Percentiles rank a stretch among this genome's conserved stretches.
phyloP scores from a whole-genome alignment of 2,113 vertebrate genomes.

The Piliocolobus tephrosceles region DNA sequence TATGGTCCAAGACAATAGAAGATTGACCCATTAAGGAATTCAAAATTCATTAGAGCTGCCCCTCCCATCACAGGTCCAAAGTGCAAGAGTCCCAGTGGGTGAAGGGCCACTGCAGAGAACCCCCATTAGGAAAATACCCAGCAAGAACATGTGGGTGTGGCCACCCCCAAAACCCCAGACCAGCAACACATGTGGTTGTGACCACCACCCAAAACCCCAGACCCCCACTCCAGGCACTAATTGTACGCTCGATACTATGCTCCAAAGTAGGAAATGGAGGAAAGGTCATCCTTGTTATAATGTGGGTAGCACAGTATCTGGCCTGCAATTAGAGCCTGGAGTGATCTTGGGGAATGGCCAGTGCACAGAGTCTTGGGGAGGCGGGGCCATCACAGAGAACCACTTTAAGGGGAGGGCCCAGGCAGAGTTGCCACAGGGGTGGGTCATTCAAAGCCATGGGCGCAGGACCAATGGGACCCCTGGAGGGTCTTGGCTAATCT shows the following conservation, averaged over 20 bases:
- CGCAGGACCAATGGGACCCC: not conserved
- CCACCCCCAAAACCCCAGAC: too few species aligned
- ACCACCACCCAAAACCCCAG: too few species aligned
- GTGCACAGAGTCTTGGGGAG: not conserved
- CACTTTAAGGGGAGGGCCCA: not conserved
- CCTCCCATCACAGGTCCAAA: not conserved
- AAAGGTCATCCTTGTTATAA: too few species aligned
- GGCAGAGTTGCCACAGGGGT: not conserved
- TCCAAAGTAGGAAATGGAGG: too few species aligned
- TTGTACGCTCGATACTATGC: too few species aligned
- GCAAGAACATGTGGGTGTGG: too few species aligned
- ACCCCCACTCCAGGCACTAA: too few species aligned
- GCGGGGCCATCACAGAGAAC: not conserved
- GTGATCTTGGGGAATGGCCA: accelerated
- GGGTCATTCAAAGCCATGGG: not conserved
- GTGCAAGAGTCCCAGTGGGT: not conserved
- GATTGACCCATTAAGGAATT: not conserved
- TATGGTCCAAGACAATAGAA: not conserved
- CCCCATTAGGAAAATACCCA: too few species aligned
- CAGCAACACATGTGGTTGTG: not conserved
- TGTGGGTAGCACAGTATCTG: not conserved
- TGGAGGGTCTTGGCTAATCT: not conserved
- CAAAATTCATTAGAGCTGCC: not conserved
- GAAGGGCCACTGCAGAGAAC: not conserved
- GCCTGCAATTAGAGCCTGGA: not conserved